These are phyloP conservation scores for Xiphorhynchus erythropygius DNA, from an alignment of 2,797 vertebrate species.

Conservation along the genomic window DNA sequence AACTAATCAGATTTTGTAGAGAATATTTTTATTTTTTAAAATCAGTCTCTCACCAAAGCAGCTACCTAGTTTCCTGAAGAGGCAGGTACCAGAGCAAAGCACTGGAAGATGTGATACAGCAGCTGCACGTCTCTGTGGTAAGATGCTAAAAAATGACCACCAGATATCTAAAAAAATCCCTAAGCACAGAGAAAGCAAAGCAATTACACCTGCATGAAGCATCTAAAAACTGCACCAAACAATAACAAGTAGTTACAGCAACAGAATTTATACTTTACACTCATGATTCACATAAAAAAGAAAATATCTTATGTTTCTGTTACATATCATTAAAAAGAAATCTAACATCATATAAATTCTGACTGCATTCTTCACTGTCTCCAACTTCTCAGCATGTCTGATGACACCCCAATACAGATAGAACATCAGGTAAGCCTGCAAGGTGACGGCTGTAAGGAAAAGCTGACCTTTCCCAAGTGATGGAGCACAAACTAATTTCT, in stretches of 20 bases:
- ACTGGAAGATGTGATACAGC: not conserved
- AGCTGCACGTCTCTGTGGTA: not conserved
- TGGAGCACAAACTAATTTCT: not conserved
- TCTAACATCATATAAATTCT: not conserved
- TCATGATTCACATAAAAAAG: not conserved
- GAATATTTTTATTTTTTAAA: not conserved
- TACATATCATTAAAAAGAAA: not conserved
- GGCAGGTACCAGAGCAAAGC: not conserved
- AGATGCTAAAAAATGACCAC: not conserved
- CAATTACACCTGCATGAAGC: not conserved
- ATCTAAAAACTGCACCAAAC: not conserved
- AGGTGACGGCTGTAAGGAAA: not conserved
- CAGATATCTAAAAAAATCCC: accelerated
- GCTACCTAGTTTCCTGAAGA: not conserved
- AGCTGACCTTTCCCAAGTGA: not conserved
- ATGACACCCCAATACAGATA: not conserved
- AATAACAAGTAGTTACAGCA: not conserved
- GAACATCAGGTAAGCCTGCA: not conserved
- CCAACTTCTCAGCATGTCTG: accelerated
- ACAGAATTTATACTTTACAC: not conserved
- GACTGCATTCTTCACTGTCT: not conserved
- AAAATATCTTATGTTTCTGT: not conserved
- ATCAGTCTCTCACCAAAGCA: not conserved
- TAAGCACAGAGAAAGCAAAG: not conserved
- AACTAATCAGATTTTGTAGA: not conserved